A percentile compares a stretch with the other conserved stretches of the same genome.
These are phyloP conservation scores for Piprites chloris DNA, from an alignment of 2,113 vertebrate species.

Conservation along the genomic window DNA sequence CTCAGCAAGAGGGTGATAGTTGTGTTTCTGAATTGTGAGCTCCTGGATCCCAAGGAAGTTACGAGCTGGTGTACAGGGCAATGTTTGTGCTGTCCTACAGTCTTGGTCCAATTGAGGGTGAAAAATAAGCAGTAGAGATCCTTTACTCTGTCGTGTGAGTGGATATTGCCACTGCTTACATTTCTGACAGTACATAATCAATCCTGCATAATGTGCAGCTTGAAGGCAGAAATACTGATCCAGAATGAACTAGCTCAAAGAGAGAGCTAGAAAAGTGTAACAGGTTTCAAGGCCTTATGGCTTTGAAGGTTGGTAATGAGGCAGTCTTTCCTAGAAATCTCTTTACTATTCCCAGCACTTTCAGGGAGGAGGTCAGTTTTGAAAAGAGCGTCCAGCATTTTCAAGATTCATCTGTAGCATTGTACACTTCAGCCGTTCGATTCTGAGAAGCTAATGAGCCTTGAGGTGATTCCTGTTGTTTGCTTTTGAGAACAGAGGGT, in stretches of 20 bases:
- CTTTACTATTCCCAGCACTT: neutral
- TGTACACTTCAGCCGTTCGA: rapidly evolving
- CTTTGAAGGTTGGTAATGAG: neutral
- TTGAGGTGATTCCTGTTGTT: slow-evolving; percentile 20
- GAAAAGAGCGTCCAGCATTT: neutral
- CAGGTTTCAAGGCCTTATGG: neutral
- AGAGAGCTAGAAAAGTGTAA: neutral
- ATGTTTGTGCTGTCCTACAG: neutral
- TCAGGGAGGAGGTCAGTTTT: neutral
- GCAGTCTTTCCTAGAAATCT: neutral
- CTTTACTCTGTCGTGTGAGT: neutral
- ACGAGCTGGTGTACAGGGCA: neutral
- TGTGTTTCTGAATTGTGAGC: neutral
- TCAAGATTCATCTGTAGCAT: neutral
- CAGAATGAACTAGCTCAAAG: neutral
- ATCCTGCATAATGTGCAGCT: neutral
- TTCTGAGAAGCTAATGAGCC: slow-evolving; percentile 13
- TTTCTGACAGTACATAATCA: neutral
- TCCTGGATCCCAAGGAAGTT: neutral
- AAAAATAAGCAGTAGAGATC: neutral
- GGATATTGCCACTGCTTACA: neutral
- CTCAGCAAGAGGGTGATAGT: neutral
- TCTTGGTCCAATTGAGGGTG: neutral
- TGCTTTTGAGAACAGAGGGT: neutral
- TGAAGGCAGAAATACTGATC: neutral